Conservation (phyloP, 2,797 vertebrate species). For the Gymnocypris eckloni region DNA sequence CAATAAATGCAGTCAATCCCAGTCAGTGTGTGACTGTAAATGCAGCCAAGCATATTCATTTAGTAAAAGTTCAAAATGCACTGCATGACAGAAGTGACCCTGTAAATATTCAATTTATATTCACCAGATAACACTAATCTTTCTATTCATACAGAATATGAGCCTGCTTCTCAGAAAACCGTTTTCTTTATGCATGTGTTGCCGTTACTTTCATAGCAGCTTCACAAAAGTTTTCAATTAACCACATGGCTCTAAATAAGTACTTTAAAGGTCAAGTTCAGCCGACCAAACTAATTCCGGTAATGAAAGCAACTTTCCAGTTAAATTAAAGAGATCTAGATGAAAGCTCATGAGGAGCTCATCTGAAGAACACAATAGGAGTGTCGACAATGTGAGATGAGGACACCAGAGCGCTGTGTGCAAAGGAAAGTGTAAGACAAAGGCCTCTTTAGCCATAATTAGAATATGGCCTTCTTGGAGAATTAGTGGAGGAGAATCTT, state of each 20-base stretch:
- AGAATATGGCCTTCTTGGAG: conserved; percentile 10
- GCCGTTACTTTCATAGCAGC: not conserved
- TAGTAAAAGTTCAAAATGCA: not conserved
- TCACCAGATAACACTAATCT: not conserved
- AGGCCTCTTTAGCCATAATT: conserved; percentile 11
- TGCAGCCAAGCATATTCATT: not conserved
- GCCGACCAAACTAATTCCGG: conserved; percentile 1
- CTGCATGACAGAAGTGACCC: not conserved
- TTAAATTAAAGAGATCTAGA: conserved; percentile 36
- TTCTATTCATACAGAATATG: not conserved
- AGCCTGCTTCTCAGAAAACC: not conserved
- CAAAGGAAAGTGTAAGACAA: conserved; percentile 27
- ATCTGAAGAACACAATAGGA: conserved; percentile 30
- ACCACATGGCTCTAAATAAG: conserved; percentile 6
- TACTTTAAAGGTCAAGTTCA: conserved; percentile 40
- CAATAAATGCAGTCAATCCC: not conserved
- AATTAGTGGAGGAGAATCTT: conserved; percentile 34
- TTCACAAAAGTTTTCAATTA: conserved; percentile 45
- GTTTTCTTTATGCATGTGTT: not conserved
- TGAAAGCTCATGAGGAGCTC: conserved; percentile 31
- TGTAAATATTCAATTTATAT: conserved; percentile 12
- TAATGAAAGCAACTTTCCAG: conserved; percentile 30
- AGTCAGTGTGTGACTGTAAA: not conserved
- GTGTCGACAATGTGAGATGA: conserved; percentile 3
- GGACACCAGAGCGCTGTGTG: conserved; percentile 1